Evolutionary conservation across 2,888 invertebrate species (phyloP).

Genomic region (Apodemia hepburni): DNA sequence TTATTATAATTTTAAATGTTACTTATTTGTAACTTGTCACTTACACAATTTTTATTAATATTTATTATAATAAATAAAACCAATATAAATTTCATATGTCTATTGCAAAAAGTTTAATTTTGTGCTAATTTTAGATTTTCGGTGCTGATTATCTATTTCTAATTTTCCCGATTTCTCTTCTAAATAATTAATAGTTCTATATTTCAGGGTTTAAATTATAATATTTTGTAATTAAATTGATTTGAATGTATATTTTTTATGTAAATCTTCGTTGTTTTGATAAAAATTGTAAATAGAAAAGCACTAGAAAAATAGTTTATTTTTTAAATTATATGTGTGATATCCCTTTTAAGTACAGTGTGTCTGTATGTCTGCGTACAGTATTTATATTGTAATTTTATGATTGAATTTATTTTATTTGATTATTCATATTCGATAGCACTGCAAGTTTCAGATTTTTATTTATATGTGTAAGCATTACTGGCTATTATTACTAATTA

Average conservation of each 20-base stretch:
- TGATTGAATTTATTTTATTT: neutral
- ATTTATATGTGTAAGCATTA: too few relatives aligned
- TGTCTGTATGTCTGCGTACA: neutral
- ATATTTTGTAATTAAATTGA: neutral
- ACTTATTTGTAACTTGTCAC: constrained; percentile 3
- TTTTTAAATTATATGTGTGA: constrained; percentile 15
- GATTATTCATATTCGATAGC: too few relatives aligned
- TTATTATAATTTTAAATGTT: neutral
- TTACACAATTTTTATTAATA: constrained; percentile 7
- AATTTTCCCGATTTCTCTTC: neutral
- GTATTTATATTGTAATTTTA: neutral
- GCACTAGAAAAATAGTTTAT: constrained; percentile 4
- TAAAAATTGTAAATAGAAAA: neutral
- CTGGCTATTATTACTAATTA: too few relatives aligned
- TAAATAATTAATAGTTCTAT: neutral
- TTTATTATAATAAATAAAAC: neutral
- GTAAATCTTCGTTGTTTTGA: neutral
- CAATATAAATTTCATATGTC: neutral
- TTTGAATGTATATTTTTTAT: constrained; percentile 8
- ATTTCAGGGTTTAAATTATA: neutral
- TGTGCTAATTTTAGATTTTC: neutral
- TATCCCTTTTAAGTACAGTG: constrained; percentile 4
- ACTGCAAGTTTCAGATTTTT: neutral
- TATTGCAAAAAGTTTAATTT: neutral
- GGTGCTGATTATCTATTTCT: neutral